Evolutionary conservation across 2,888 invertebrate genomes (phyloP).

Genomic region (Selenia dentaria): DNA sequence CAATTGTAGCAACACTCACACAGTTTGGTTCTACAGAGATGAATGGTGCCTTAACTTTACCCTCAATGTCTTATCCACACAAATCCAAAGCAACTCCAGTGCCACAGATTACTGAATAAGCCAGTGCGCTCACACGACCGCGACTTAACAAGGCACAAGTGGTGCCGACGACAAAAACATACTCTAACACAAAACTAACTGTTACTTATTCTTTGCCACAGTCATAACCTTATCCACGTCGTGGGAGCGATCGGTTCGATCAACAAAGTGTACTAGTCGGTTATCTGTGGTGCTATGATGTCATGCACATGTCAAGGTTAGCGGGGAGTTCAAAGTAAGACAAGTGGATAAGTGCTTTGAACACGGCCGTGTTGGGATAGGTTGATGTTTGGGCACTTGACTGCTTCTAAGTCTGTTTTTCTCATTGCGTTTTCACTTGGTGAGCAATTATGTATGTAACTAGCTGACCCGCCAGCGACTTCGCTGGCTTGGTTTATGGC

Average conservation of each 20-base stretch:
- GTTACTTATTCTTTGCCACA: not conserved
- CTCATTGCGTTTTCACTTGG: too few species aligned
- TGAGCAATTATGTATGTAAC: too few species aligned
- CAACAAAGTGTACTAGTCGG: not conserved
- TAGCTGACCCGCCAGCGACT: too few species aligned
- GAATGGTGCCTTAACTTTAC: too few species aligned
- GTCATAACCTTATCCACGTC: conserved; percentile 23
- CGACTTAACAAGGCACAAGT: conserved; percentile 74
- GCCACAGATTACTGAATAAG: too few species aligned
- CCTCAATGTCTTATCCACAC: conserved; percentile 57
- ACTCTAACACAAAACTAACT: conserved; percentile 12
- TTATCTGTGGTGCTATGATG: conserved; percentile 11
- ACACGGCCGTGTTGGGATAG: conserved; percentile 12
- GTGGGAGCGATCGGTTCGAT: conserved; percentile 33
- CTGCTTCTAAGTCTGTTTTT: not conserved
- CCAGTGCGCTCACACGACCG: conserved; percentile 56
- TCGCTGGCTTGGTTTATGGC: too few species aligned
- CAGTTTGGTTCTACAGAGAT: too few species aligned
- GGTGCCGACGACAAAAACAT: conserved; percentile 69
- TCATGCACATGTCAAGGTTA: conserved; percentile 34
- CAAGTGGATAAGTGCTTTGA: conserved; percentile 15
- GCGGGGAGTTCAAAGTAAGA: conserved; percentile 19
- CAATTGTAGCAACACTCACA: too few species aligned
- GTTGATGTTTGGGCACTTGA: conserved; percentile 5
- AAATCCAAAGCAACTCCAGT: conserved; percentile 31